Conservation (phyloP, 2,888 invertebrate genomes). For the Meliscaeva auricollis region DNA sequence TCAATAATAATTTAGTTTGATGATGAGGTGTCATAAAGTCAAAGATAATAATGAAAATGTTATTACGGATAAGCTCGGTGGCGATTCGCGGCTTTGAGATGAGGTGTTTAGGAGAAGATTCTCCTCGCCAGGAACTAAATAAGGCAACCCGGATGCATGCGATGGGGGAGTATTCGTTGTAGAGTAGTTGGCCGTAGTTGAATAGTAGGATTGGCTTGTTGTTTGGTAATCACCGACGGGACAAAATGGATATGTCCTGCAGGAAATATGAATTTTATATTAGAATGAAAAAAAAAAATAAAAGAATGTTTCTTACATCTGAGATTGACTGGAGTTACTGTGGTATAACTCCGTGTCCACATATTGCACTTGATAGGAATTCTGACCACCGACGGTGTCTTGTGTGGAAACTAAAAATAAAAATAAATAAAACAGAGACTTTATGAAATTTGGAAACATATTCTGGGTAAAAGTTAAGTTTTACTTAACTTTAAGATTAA, state of each 20-base stretch:
- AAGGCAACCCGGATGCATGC: slow-evolving; percentile 85
- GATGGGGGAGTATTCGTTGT: slow-evolving; percentile 83
- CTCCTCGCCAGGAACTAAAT: slow-evolving; percentile 90
- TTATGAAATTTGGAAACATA: not conserved
- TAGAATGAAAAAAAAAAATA: not conserved
- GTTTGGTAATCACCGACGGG: slow-evolving; percentile 88
- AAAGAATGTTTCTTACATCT: slow-evolving; percentile 85
- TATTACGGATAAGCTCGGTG: slow-evolving; percentile 89
- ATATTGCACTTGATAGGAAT: slow-evolving; percentile 89
- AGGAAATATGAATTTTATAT: slow-evolving; percentile 4
- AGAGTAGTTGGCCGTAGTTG: slow-evolving; percentile 86
- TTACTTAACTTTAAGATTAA: too few relatives aligned
- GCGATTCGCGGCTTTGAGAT: slow-evolving; percentile 86
- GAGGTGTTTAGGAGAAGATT: slow-evolving; percentile 86
- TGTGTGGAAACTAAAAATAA: slow-evolving; percentile 82
- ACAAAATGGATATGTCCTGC: slow-evolving; percentile 91
- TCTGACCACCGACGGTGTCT: slow-evolving; percentile 80
- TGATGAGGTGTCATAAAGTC: not conserved
- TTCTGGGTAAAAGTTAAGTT: not conserved
- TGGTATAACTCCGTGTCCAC: slow-evolving; percentile 89
- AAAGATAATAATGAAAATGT: not conserved
- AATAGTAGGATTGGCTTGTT: slow-evolving; percentile 87
- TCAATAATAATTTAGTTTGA: slow-evolving; percentile 13
- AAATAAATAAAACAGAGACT: not conserved
- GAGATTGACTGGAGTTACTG: slow-evolving; percentile 86